Base-by-base conservation (phyloP, 2,113 vertebrate species). In the Gallinago undulata region DNA sequence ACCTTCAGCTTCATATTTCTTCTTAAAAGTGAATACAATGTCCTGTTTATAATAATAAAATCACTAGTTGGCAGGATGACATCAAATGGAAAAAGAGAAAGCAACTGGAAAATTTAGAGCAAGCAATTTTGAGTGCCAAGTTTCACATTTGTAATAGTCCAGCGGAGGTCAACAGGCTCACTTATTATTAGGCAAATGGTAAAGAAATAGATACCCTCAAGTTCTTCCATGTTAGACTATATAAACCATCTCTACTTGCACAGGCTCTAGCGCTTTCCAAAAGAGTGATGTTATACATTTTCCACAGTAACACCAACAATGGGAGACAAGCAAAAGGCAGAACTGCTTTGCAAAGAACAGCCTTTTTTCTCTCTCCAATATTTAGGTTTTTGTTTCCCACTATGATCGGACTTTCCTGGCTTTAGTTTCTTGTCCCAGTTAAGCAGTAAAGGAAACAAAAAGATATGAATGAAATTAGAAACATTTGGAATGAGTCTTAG, bases 31-130 rank as follows among this genome's bases (percentile, higher is more conserved):
- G 97, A 98, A 98, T 98, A 98, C 98, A 98, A 98, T 98, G 98
- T 98, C 98, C 98, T 98, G 98, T 98, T 98, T 98, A 98, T 98
- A 98, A 98, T 98, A 98, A 98, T 98, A 98, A 98, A 98, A 98
- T 98, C 97, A 98, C 97, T 95, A 97, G 96, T 97, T 98, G 98
- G 98, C 98, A 98, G 97, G 93, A 97, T 90, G 97, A 98, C 97
- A 98, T 97, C 97, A 97, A 97, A 96, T 91, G 95, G 97, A 97
- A 96, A 98, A 94, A 97, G 96, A 98, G 97, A 97, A 96, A 97
- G 98, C 97, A 97, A 98, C 93, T 98, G 98, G 98, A 98, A 98
- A 98, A 98, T 98, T 96, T 97, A 97, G 98, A 98, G 98, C 98
- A 98, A 98, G 98, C 98, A 98, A 97, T 98, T 98, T 98, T 98